Evolutionary conservation across 2,113 vertebrate species (phyloP).

Genomic region (Elgaria multicarinata): DNA sequence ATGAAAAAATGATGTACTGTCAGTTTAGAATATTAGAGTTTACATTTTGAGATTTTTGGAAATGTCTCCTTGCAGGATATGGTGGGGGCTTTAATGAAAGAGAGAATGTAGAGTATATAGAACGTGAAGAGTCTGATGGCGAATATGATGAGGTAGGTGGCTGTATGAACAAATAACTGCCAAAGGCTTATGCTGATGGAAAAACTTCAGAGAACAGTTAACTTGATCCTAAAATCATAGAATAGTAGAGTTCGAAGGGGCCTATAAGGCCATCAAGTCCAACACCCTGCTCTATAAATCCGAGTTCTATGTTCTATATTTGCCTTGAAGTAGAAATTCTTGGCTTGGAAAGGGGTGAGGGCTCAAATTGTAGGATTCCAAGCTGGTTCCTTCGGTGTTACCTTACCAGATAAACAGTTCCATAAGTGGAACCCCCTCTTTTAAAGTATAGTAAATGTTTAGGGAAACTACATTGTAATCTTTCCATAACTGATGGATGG

Average conservation of each 20-base stretch:
- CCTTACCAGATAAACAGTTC: not conserved
- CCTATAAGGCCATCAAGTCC: too few relatives aligned
- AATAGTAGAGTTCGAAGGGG: too few relatives aligned
- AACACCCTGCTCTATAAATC: not conserved
- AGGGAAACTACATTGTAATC: too few relatives aligned
- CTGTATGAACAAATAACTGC: rapidly evolving
- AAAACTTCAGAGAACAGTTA: not conserved
- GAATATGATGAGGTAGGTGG: slow-evolving; percentile 94
- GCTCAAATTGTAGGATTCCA: not conserved
- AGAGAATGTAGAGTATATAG: slow-evolving; percentile 97
- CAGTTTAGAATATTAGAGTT: not conserved
- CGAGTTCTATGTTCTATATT: not conserved
- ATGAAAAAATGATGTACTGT: not conserved
- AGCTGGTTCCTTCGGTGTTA: not conserved
- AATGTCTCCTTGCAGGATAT: slow-evolving; percentile 82
- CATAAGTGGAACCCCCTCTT: not conserved
- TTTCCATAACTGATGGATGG: not conserved
- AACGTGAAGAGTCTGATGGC: slow-evolving; percentile 97
- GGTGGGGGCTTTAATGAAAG: slow-evolving; percentile 99
- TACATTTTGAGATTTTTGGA: not conserved
- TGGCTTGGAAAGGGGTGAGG: not conserved
- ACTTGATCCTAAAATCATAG: not conserved
- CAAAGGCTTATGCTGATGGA: too few relatives aligned
- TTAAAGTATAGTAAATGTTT: not conserved
- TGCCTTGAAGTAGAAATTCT: not conserved